Evolutionary conservation across 2,797 vertebrate species (phyloP).

Genomic region (Periparus ater): DNA sequence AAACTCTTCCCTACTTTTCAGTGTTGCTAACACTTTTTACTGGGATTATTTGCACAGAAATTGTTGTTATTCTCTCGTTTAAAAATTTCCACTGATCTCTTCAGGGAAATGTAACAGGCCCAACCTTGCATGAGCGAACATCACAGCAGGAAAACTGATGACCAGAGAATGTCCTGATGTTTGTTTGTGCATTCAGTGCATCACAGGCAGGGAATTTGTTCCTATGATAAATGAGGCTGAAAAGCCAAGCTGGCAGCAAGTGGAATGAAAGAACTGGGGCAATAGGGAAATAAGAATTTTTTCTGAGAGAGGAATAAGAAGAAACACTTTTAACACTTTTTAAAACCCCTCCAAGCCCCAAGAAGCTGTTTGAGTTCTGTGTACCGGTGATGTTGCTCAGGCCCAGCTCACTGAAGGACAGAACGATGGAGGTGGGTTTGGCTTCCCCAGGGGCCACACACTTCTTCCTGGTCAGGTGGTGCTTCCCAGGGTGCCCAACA

Average conservation of each 20-base stretch:
- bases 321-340: background rate
- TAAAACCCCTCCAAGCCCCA: background rate
- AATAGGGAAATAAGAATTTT: background rate
- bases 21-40: background rate
- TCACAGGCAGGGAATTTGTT: background rate
- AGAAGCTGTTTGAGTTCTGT: background rate
- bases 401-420: slow-evolving; percentile 89
- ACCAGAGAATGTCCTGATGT: background rate
- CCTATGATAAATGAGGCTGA: background rate
- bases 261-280: background rate
- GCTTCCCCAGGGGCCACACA: slow-evolving; percentile 87
- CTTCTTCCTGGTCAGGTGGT: slow-evolving; percentile 89
- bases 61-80: background rate
- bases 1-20: background rate
- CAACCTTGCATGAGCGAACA: background rate
- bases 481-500: slow-evolving; percentile 89
- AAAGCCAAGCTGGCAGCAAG: background rate
- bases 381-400: slow-evolving; percentile 90
- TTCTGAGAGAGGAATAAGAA: background rate
- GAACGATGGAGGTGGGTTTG: slow-evolving; percentile 85
- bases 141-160: background rate
- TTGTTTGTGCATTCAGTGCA: background rate
- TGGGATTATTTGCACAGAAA: background rate
- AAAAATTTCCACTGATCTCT: background rate
- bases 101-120: background rate